Evolutionary conservation across 2,888 invertebrate genomes (phyloP).

Genomic region (Ctena decussata): DNA sequence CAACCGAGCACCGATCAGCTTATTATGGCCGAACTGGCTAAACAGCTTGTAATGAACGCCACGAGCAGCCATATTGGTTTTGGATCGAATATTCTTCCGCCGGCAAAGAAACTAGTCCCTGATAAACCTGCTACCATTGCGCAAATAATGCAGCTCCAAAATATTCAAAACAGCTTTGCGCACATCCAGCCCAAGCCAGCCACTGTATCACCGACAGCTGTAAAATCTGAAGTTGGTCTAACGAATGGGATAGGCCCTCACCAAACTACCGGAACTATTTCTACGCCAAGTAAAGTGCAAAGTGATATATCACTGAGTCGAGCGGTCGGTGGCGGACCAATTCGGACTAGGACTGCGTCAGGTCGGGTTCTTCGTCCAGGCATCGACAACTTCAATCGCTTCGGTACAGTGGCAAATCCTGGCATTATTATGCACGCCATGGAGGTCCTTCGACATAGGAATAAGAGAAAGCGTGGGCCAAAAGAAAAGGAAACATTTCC

Average conservation of each 20-base stretch:
- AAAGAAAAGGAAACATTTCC: conserved; percentile 75
- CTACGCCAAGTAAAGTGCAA: neutral
- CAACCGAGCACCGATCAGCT: conserved; percentile 18
- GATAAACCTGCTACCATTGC: conserved; percentile 65
- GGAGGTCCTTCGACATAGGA: conserved; percentile 63
- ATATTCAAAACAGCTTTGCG: neutral
- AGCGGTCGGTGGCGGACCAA: conserved; percentile 28
- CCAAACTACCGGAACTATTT: neutral
- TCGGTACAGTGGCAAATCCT: conserved; percentile 59
- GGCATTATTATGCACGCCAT: conserved; percentile 68
- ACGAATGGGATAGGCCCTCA: neutral
- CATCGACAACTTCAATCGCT: conserved; percentile 62
- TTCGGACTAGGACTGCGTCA: conserved; percentile 39
- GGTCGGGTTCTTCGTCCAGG: conserved; percentile 62
- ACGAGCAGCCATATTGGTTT: neutral
- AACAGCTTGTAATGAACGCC: conserved; percentile 60
- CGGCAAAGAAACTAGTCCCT: conserved; percentile 9
- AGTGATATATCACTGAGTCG: neutral
- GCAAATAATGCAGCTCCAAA: conserved; percentile 59
- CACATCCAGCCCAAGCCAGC: neutral
- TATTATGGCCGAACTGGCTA: conserved; percentile 61
- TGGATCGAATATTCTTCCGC: neutral
- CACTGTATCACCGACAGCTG: too few relatives aligned
- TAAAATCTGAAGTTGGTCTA: neutral
- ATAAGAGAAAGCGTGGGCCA: conserved; percentile 71